Evolutionary conservation across 2,888 invertebrate genomes (phyloP), one percentile per base, ranked within the genome.

Genomic region (Rhorus exstirpatorius): DNA sequence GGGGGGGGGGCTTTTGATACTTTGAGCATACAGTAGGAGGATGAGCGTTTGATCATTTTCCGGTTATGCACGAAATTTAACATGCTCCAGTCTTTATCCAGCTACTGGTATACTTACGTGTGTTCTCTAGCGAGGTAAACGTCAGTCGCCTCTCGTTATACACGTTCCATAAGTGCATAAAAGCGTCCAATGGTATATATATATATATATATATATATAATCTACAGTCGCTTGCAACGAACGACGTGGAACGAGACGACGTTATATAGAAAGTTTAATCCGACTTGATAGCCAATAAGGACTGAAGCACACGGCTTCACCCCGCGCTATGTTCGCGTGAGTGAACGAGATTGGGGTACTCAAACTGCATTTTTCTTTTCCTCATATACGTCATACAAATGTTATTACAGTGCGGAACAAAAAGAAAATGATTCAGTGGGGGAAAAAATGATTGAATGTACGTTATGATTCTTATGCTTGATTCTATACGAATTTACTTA

Each of bases 201-300:
- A n/a, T n/a, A n/a, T n/a, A 24, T 14, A 14, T 53, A 68, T 41
- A 53, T 51, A 49, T 49, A 12, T 49, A 51, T 35, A 38, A 68
- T 68, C 24, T 19, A 68, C 21, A 41, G 35, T 55, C 14, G 14
- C 44, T 7, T 70, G 55, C 70, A 12, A 46, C 24, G 44, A 65
- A 65, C 1, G 12, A 17, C 14, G 65, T 26, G 3, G 68, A 53
- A 8, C 19, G 14, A 38, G 8, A 17, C n/a, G 24, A 68, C 53
- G 53, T 35, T 55, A 31, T 31, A 31, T 31, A 44, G 10, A 8
- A 71, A 71, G 58, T 26, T 78, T 74, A 74, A 81, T 81, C 81
- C 77, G 35, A 35, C 72, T 78, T 81, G 61, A 74, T 72, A 74
- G 67, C 77, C 71, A 72, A 81, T 77, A 68, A 68, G 76, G 53